Percentiles rank a stretch among this genome's conserved stretches.
Conservation (phyloP, 2,113 vertebrate species). For the Nycticebus coucang region DNA sequence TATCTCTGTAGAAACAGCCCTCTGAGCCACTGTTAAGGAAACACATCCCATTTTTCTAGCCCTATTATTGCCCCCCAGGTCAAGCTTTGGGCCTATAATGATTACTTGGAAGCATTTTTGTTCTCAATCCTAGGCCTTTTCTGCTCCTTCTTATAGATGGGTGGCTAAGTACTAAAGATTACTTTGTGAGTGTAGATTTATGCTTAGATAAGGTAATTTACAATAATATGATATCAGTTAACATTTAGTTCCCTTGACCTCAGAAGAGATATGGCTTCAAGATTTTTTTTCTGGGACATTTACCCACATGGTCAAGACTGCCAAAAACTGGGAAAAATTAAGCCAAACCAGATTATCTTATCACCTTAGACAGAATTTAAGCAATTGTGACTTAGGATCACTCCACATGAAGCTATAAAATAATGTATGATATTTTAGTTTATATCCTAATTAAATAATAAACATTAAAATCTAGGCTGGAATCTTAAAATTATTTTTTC, state of each 20-base stretch:
- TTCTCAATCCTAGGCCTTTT: not conserved
- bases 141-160: not conserved
- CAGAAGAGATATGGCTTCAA: not conserved
- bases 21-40: constrained; percentile 27
- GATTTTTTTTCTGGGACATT: constrained; percentile 49
- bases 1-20: not conserved
- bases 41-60: not conserved
- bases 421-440: constrained; percentile 10
- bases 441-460: constrained; percentile 52
- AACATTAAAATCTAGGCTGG: constrained; percentile 46
- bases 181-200: constrained; percentile 27
- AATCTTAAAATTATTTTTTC: constrained; percentile 10
- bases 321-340: not conserved
- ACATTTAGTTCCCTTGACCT: not conserved
- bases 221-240: constrained; percentile 29
- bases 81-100: not conserved
- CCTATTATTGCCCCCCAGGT: not conserved
- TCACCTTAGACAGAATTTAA: constrained; percentile 9
- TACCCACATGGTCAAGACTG: not conserved
- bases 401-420: constrained; percentile 26
- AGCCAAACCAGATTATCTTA: not conserved
- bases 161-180: constrained; percentile 7
- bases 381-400: not conserved
- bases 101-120: not conserved
- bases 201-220: constrained; percentile 36